These are phyloP conservation scores for Anoplius nigerrimus DNA, from an alignment of 2,888 invertebrate genomes.

Conservation along the genomic window DNA sequence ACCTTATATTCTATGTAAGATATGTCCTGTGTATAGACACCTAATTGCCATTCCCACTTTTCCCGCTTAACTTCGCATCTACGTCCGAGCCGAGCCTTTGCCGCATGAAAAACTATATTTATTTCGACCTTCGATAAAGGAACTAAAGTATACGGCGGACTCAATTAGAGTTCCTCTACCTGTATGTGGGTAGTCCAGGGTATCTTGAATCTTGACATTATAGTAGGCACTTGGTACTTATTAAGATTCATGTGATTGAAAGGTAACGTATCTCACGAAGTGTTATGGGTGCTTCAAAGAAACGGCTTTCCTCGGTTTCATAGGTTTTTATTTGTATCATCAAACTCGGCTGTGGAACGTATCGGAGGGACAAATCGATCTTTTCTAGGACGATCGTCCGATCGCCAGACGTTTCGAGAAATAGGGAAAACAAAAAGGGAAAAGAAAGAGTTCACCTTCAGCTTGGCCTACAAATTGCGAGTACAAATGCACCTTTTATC, in stretches of 20 bases:
- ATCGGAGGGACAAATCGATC: slow-evolving; percentile 40
- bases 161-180: slow-evolving; percentile 55
- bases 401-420: background rate
- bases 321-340: slow-evolving; percentile 32
- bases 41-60: slow-evolving; percentile 54
- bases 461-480: too few relatives aligned
- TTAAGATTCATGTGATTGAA: slow-evolving; percentile 60
- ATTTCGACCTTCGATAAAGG: slow-evolving; percentile 53
- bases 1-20: slow-evolving; percentile 65
- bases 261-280: slow-evolving; percentile 15
- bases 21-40: slow-evolving; percentile 69
- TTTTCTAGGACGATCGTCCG: background rate
- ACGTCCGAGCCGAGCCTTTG: slow-evolving; percentile 52
- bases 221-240: slow-evolving; percentile 71
- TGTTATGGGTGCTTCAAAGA: background rate
- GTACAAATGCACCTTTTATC: too few relatives aligned
- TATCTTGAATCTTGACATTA: slow-evolving; percentile 65
- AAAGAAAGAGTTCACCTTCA: background rate
- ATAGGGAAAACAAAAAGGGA: background rate
- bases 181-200: slow-evolving; percentile 62
- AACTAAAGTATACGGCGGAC: slow-evolving; percentile 57
- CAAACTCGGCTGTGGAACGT: slow-evolving; percentile 50
- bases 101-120: slow-evolving; percentile 54
- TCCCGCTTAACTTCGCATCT: slow-evolving; percentile 49
- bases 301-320: slow-evolving; percentile 35